phyloP scores from a whole-genome alignment of 2,888 invertebrate genomes.

The Cecidostiba fungosa region DNA sequence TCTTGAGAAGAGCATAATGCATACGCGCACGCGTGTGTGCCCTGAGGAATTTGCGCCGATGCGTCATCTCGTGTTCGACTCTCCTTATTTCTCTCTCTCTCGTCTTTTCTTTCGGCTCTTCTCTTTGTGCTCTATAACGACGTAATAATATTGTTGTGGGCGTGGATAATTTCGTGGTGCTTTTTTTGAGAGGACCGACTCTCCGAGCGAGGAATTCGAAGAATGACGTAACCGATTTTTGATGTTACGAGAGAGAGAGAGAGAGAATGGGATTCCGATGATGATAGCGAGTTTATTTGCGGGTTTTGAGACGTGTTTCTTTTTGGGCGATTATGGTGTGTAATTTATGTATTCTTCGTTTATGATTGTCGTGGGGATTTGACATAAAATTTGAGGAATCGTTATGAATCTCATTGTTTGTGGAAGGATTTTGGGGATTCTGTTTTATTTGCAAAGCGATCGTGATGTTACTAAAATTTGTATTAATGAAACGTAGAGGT shows the following conservation, averaged over 20 bases:
- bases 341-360: neutral
- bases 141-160: slow-evolving; percentile 14
- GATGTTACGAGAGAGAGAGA: neutral
- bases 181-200: neutral
- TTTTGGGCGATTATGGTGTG: neutral
- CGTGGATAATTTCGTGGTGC: slow-evolving; percentile 8
- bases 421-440: no score
- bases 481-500: no score
- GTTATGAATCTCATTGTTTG: no score
- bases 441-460: no score
- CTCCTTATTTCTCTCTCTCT: neutral
- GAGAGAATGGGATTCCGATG: neutral
- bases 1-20: neutral
- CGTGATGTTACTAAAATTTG: no score
- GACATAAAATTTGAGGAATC: no score
- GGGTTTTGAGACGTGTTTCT: neutral
- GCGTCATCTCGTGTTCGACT: slow-evolving; percentile 44
- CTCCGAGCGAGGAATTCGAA: slow-evolving; percentile 18
- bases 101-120: neutral
- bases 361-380: no score
- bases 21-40: slow-evolving; percentile 31
- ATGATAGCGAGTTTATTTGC: neutral
- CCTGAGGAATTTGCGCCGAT: slow-evolving; percentile 50
- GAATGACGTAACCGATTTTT: slow-evolving; percentile 47
- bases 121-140: slow-evolving; percentile 13